Conservation (phyloP, 2,888 invertebrate species). For the Hirtodrosophila duncani region DNA sequence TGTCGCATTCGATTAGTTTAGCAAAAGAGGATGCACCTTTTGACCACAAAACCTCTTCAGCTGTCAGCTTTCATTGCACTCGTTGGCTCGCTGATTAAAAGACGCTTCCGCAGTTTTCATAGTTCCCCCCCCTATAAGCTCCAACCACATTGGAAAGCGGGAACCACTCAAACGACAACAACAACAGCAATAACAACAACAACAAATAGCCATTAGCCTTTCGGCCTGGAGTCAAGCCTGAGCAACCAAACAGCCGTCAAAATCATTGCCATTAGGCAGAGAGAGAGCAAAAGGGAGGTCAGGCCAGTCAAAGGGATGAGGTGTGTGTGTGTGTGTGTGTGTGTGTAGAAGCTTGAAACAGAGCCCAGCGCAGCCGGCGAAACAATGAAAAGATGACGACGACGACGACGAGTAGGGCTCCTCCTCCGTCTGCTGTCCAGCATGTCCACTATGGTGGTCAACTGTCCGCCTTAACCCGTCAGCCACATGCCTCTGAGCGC, state of each 20-base stretch:
- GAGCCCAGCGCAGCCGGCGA: conserved; percentile 6
- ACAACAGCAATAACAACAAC: conserved; percentile 14
- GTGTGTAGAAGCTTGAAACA: conserved; percentile 1
- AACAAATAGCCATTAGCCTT: conserved; percentile 53
- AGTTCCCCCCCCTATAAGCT: conserved; percentile 26
- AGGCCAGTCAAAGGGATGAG: background rate
- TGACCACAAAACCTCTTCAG: no score
- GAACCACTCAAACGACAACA: conserved; percentile 11
- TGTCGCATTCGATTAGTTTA: no score
- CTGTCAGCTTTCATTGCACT: conserved; percentile 53
- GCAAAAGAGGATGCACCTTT: no score
- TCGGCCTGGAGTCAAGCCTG: conserved; percentile 3
- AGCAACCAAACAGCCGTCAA: conserved; percentile 74
- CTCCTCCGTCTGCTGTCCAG: conserved; percentile 28
- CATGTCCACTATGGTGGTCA: conserved; percentile 50
- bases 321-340: background rate
- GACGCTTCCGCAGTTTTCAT: conserved; percentile 31
- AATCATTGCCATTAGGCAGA: conserved; percentile 73
- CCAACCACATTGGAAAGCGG: conserved; percentile 22
- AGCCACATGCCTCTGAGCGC: conserved; percentile 52
- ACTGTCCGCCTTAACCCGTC: conserved; percentile 70
- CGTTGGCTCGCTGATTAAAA: conserved; percentile 71
- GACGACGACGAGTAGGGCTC: background rate
- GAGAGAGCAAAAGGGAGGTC: conserved; percentile 26
- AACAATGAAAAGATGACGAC: conserved; percentile 48